Base-by-base conservation (phyloP, 2,888 invertebrate genomes). In the Tholera decimalis region DNA sequence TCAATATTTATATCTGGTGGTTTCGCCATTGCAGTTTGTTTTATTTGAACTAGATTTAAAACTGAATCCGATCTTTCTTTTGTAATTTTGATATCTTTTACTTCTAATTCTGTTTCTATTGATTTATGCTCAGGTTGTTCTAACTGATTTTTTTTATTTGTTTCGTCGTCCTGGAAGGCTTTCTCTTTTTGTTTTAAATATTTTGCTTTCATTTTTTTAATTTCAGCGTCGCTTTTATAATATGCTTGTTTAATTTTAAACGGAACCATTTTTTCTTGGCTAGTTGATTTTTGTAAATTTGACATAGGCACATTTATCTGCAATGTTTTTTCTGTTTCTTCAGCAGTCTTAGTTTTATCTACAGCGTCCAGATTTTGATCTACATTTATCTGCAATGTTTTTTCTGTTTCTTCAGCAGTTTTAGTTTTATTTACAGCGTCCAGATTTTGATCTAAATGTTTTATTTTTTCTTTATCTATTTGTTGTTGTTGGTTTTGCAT, bases 11-110 rank as follows among this genome's bases (percentile, higher is more conserved):
- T 11, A 6, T 46, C 30, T 9, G 11, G 15, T 22, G 58, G 18
- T 1, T 4, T n/a, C 73, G 75, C 39, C 50, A 56, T 65, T 0
- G 15, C 28, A 18, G 47, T 22, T 74, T 88, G 83, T 70, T 84
- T 88, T 28, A 88, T 30, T 83, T 76, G 84, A 0, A 90, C 84
- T 65, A 89, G 73, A 39, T 78, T 57, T 68, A 88, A 78, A 60
- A 89, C 85, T 8, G 15, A 50, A 54, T 88, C 83, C 49, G 90
- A 88, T 1, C 8, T 15, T 2, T 9, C 35, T 28, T 66, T 79
- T 53, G 46, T 70, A 15, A 87, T 33, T 75, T 85, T 87, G 26
- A 89, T 77, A 65, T 87, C 54, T 63, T 79, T 81, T 5, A 87
- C 70, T 61, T 84, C 77, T 60, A 88, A 47, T 37, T 35, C 30